phyloP scores from a whole-genome alignment of 2,113 vertebrate species.

The Osmerus mordax region DNA sequence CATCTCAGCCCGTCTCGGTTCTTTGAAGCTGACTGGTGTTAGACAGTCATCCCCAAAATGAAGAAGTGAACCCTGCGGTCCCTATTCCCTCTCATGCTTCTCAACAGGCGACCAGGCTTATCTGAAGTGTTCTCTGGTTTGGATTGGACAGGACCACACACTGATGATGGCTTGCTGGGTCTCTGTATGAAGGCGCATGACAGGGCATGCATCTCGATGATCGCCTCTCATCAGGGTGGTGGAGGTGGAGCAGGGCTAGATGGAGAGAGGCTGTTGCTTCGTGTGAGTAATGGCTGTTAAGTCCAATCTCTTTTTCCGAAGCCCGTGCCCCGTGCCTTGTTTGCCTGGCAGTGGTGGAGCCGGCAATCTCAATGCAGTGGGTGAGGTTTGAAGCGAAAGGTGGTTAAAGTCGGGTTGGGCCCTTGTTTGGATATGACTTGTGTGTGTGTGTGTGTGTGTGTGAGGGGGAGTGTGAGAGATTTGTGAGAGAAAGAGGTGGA shows the following conservation, averaged over 20 bases:
- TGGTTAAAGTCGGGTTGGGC: too few species aligned
- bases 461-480: too few species aligned
- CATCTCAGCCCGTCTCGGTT: background rate
- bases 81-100: background rate
- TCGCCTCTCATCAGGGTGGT: constrained; percentile 42
- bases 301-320: constrained; percentile 31
- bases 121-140: background rate
- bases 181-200: constrained; percentile 2
- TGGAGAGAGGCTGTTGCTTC: background rate
- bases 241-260: constrained; percentile 2
- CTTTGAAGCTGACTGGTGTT: background rate
- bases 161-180: background rate
- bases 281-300: constrained; percentile 29
- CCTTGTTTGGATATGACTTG: too few species aligned
- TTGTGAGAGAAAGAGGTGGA: background rate
- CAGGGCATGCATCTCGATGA: constrained; percentile 41
- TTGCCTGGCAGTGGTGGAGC: too few species aligned
- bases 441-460: too few species aligned
- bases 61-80: background rate
- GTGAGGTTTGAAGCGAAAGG: too few species aligned
- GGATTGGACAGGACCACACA: constrained; percentile 8
- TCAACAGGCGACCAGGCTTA: constrained; percentile 23
- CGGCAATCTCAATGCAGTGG: too few species aligned
- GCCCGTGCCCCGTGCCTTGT: background rate
- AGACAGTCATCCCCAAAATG: background rate